A percentile compares a stretch with the other conserved stretches of the same genome.
phyloP scores from a whole-genome alignment of 2,797 vertebrate species.

The Sebastes hubbsi region DNA sequence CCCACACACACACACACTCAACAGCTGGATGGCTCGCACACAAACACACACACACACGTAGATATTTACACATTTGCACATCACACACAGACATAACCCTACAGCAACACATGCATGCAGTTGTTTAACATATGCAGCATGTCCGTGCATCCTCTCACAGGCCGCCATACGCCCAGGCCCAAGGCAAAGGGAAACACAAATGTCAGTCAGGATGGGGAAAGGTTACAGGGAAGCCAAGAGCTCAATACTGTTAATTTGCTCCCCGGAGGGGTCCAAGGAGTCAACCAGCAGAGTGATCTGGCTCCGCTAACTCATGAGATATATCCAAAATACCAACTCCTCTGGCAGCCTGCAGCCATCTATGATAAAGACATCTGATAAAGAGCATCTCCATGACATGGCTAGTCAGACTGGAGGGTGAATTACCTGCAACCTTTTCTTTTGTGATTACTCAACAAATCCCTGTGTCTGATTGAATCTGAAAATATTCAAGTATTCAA shows the following conservation, averaged over 20 bases:
- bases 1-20: constrained; percentile 7
- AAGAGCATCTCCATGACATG: constrained; percentile 22
- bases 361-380: constrained; percentile 26
- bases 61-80: constrained; percentile 41
- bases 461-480: neutral
- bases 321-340: constrained; percentile 63
- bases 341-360: constrained; percentile 33
- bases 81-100: constrained; percentile 31
- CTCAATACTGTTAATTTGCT: constrained; percentile 81
- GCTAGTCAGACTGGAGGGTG: neutral
- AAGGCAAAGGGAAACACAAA: constrained; percentile 80
- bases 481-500: neutral
- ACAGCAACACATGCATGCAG: constrained; percentile 27
- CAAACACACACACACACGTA: constrained; percentile 8
- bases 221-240: constrained; percentile 76
- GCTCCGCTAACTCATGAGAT: constrained; percentile 58
- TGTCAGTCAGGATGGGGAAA: constrained; percentile 79
- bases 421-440: neutral
- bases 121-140: constrained; percentile 75
- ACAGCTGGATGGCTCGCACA: constrained; percentile 54
- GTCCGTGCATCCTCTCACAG: constrained; percentile 64
- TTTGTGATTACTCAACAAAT: neutral
- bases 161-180: constrained; percentile 67
- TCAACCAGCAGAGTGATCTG: constrained; percentile 47
- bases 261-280: constrained; percentile 65